These are phyloP conservation scores for Melopsittacus undulatus DNA, from an alignment of 2,797 vertebrate genomes.

Conservation along the genomic window DNA sequence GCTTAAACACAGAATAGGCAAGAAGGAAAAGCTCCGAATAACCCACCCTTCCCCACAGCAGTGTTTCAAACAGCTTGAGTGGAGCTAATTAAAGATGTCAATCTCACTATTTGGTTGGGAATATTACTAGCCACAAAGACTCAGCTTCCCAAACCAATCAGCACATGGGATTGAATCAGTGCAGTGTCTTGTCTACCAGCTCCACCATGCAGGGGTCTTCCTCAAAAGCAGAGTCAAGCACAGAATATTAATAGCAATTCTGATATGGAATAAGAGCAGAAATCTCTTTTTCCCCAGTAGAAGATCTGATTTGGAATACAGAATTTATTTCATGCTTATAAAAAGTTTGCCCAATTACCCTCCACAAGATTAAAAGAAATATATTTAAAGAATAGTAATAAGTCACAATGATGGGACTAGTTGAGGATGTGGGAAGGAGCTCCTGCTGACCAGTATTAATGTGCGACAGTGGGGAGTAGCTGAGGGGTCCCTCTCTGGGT, in stretches of 20 bases:
- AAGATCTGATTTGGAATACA: neutral
- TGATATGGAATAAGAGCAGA: neutral
- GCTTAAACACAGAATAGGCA: neutral
- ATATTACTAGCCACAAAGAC: neutral
- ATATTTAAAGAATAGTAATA: neutral
- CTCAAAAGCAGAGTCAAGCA: neutral
- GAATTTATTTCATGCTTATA: neutral
- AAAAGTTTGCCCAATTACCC: neutral
- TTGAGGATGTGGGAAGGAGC: neutral
- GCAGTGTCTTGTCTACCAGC: neutral
- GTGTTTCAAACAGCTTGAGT: neutral
- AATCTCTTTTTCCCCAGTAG: neutral
- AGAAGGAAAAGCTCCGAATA: neutral
- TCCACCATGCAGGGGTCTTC: neutral
- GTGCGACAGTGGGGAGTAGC: neutral
- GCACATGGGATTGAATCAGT: neutral
- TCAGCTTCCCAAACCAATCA: neutral
- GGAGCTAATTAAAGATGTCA: neutral
- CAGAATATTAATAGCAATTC: neutral
- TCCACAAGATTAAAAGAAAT: neutral
- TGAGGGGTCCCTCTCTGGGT: neutral
- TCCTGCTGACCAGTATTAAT: neutral
- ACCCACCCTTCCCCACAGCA: neutral
- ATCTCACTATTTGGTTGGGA: neutral
- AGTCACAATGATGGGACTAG: neutral